Conservation (phyloP, 2,797 vertebrate species). For the Prunella strophiata region DNA sequence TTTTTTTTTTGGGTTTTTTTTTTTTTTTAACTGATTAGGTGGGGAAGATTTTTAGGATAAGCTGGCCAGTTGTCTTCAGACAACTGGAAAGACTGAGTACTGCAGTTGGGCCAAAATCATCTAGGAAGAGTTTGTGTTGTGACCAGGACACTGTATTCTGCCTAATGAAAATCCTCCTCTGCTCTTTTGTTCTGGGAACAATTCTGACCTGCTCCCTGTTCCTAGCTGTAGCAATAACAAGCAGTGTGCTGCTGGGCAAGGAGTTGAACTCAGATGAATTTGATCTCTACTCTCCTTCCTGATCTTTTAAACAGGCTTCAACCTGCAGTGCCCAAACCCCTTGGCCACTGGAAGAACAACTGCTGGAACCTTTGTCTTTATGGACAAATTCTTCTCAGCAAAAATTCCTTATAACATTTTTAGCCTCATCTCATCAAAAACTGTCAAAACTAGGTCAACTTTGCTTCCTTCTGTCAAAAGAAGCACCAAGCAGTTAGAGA, state of each 20-base stretch:
- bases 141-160: not conserved
- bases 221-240: not conserved
- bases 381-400: not conserved
- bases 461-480: not conserved
- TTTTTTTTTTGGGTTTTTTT: not conserved
- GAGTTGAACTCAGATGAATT: not conserved
- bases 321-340: not conserved
- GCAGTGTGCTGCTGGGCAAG: not conserved
- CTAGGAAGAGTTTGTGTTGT: not conserved
- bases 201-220: not conserved
- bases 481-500: not conserved
- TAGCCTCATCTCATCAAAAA: conserved; percentile 15
- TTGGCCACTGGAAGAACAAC: not conserved
- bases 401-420: not conserved
- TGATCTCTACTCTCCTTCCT: not conserved
- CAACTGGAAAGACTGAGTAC: not conserved
- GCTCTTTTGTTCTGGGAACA: not conserved
- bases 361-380: not conserved
- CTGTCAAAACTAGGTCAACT: conserved; percentile 26
- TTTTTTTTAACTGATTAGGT: not conserved
- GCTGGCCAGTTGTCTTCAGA: not conserved
- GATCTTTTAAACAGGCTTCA: not conserved
- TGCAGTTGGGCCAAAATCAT: not conserved
- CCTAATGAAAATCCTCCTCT: not conserved
- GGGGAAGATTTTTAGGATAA: not conserved